Conservation (phyloP, 1,140 invertebrate species). For the Asobara japonica region DNA sequence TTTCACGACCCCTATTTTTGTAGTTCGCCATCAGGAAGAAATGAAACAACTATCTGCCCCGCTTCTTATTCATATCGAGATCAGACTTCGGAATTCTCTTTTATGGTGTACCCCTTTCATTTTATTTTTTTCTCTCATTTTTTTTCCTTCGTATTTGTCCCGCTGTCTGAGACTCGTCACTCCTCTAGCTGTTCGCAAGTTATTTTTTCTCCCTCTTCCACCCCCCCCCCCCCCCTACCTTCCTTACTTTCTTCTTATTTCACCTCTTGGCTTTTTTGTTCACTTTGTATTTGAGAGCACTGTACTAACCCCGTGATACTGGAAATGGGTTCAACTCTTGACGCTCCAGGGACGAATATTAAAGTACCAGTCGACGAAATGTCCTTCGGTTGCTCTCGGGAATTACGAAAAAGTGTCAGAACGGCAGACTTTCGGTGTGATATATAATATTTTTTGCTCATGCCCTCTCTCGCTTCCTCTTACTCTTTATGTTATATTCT, state of each 20-base stretch:
- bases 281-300: background rate
- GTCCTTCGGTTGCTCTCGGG: background rate
- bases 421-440: background rate
- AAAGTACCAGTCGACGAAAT: constrained; percentile 16
- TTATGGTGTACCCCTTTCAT: background rate
- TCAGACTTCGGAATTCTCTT: background rate
- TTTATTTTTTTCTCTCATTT: background rate
- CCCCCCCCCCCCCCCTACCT: background rate
- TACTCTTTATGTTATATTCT: background rate
- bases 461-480: background rate
- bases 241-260: background rate
- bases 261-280: background rate
- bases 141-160: constrained; percentile 18
- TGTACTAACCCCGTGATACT: background rate
- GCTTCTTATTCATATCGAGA: background rate
- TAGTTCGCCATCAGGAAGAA: background rate
- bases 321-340: background rate
- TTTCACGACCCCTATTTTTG: background rate
- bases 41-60: constrained; percentile 5
- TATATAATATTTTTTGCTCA: background rate
- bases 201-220: background rate
- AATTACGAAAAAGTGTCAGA: background rate
- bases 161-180: constrained; percentile 15
- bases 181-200: constrained; percentile 2
- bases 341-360: constrained; percentile 17